These are phyloP conservation scores for Sternarchorhynchus goeldii DNA, from an alignment of 2,797 vertebrate species.

Conservation along the genomic window DNA sequence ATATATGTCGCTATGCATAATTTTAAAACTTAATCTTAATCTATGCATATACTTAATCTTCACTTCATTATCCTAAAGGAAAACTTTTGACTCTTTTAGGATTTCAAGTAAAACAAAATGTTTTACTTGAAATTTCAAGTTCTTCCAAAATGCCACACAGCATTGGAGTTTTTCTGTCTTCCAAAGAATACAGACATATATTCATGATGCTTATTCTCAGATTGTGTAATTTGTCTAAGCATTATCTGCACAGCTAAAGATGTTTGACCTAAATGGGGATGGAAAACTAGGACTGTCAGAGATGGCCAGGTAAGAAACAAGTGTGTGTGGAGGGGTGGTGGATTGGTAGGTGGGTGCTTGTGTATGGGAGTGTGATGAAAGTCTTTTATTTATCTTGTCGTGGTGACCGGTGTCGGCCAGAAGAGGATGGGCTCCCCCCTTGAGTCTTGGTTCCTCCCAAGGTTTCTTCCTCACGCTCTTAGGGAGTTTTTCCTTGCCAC, in stretches of 20 bases:
- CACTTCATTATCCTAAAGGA: too few species aligned
- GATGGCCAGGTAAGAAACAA: constrained; percentile 88
- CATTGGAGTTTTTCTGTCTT: neutral
- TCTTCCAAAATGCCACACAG: neutral
- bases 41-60: too few species aligned
- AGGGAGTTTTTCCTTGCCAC: too few species aligned
- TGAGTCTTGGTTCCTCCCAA: too few species aligned
- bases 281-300: constrained; percentile 94
- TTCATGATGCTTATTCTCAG: constrained; percentile 4
- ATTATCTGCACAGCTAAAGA: constrained; percentile 80
- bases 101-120: too few species aligned
- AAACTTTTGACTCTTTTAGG: too few species aligned
- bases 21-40: too few species aligned
- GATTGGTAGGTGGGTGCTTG: neutral
- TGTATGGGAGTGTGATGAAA: constrained; percentile 17
- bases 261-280: constrained; percentile 95
- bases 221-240: constrained; percentile 2
- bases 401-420: too few species aligned
- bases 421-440: too few species aligned
- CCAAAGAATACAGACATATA: neutral
- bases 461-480: too few species aligned
- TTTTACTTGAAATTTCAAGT: too few species aligned
- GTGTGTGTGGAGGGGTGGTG: neutral
- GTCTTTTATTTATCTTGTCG: neutral
- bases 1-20: too few species aligned